Evolutionary conservation across 2,797 vertebrate genomes (phyloP), one percentile per base, ranked within the genome.

Genomic region (Rallus crepitans): DNA sequence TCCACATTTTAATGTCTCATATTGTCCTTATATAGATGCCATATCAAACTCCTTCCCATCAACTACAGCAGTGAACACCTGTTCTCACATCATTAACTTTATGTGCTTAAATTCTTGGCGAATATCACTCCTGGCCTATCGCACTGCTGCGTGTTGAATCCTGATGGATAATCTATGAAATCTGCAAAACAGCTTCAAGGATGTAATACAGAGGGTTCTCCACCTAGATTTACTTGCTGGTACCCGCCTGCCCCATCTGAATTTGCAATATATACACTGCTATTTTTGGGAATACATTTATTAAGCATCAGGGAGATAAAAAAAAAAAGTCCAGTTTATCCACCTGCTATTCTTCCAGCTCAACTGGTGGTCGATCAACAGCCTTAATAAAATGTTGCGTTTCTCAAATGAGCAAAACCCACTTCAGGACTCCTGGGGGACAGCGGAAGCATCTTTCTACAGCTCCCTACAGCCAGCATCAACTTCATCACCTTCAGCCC

Each of bases 21-120:
- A 40, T 77, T 81, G 78, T 61, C 81, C 83, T 95, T 89, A 68
- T 68, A 53, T 69, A 87, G 81, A 82, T 71, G 45, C 68, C 3
- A 11, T 42, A 80, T 64, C 86, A 80, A 92, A 89, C 94, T 92
- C 91, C 90, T 77, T 93, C 94, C 86, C 45, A 33, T 53, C 85
- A 73, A 57, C 93, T 77, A 64, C 71, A 87, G 86, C 81, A 77
- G 42, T 28, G 88, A 94, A 84, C 90, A 95, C 95, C 94, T 96
- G 94, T 94, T 96, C 89, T 88, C 80, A 91, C 95, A 95, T 91
- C 89, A 65, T 95, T 94, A 94, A 80, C 56, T 94, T 93, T 64
- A 84, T 42, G 73, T 70, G 81, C 73, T 91, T 93, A 93, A 95
- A 94, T 94, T 78, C 91, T 90, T 93, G 63, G 86, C 12, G 0